These are phyloP conservation scores for Phymanthus crucifer DNA, from an alignment of 92 coral and sea anemone genomes.

Conservation along the genomic window DNA sequence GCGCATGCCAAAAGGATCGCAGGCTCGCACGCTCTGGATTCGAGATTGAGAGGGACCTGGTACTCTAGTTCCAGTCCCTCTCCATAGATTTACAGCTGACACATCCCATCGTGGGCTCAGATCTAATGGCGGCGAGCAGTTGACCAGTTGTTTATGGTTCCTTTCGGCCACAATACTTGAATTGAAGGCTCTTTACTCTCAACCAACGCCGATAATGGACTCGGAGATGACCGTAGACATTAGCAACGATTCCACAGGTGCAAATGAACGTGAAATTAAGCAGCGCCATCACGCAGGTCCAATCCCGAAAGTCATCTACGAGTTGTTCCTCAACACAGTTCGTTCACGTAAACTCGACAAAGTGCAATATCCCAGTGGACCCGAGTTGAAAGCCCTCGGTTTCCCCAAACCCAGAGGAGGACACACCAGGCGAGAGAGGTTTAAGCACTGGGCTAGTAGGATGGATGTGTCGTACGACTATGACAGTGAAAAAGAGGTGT, in stretches of 20 bases:
- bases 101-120: slow-evolving; percentile 20
- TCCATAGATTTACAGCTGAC: slow-evolving; percentile 3
- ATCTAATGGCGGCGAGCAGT: slow-evolving; percentile 7
- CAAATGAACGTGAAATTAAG: slow-evolving; percentile 35
- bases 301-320: slow-evolving; percentile 56
- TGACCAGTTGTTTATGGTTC: neutral
- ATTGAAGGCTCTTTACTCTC: neutral
- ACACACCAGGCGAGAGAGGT: slow-evolving; percentile 72
- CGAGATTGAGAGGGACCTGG: neutral
- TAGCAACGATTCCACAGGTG: neutral
- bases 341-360: slow-evolving; percentile 61
- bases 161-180: neutral
- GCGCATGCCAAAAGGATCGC: neutral
- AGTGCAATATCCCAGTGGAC: slow-evolving; percentile 72
- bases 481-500: slow-evolving; percentile 56
- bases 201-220: neutral
- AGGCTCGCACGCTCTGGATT: neutral
- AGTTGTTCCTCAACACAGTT: slow-evolving; percentile 54
- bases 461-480: slow-evolving; percentile 65
- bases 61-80: slow-evolving; percentile 25
- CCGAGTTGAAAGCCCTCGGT: slow-evolving; percentile 79
- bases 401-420: slow-evolving; percentile 88
- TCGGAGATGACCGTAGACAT: slow-evolving; percentile 9
- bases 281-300: slow-evolving; percentile 77
- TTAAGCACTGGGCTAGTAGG: slow-evolving; percentile 80